Evolutionary conservation across 1,140 invertebrate species (phyloP).

Genomic region (Daktulosphaira vitifoliae): DNA sequence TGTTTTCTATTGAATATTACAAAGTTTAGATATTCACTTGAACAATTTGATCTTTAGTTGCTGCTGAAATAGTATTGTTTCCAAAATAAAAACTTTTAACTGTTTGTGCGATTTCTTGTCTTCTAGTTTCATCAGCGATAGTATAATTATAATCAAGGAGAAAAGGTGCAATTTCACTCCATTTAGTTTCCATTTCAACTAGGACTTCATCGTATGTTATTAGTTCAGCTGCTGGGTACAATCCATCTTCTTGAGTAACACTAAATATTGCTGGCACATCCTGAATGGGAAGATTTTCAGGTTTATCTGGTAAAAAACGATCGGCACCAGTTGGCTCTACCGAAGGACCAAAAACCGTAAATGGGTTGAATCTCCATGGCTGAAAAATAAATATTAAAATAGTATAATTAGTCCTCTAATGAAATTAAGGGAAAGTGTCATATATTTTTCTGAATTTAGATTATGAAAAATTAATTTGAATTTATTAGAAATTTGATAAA

Average conservation of each 20-base stretch:
- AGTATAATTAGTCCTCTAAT: too few relatives aligned
- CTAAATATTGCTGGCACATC: slow-evolving; percentile 44
- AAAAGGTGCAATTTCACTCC: slow-evolving; percentile 50
- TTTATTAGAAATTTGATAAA: too few relatives aligned
- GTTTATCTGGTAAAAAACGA: slow-evolving; percentile 51
- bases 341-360: slow-evolving; percentile 53
- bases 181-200: slow-evolving; percentile 48
- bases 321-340: slow-evolving; percentile 46
- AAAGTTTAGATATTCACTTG: slow-evolving; percentile 30
- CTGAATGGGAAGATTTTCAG: slow-evolving; percentile 45
- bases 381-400: slow-evolving; percentile 36
- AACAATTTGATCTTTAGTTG: slow-evolving; percentile 42
- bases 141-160: slow-evolving; percentile 56
- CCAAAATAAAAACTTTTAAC: slow-evolving; percentile 52
- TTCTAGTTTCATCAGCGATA: slow-evolving; percentile 43
- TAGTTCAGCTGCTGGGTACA: slow-evolving; percentile 44
- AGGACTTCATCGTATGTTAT: slow-evolving; percentile 44
- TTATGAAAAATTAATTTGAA: too few relatives aligned
- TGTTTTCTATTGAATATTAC: too few relatives aligned
- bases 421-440: too few relatives aligned
- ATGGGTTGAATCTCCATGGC: slow-evolving; percentile 50
- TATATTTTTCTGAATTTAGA: too few relatives aligned
- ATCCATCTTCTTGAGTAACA: slow-evolving; percentile 42
- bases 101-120: slow-evolving; percentile 44
- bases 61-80: slow-evolving; percentile 45